phyloP scores from a whole-genome alignment of 2,113 vertebrate species.

The Rostratula benghalensis region DNA sequence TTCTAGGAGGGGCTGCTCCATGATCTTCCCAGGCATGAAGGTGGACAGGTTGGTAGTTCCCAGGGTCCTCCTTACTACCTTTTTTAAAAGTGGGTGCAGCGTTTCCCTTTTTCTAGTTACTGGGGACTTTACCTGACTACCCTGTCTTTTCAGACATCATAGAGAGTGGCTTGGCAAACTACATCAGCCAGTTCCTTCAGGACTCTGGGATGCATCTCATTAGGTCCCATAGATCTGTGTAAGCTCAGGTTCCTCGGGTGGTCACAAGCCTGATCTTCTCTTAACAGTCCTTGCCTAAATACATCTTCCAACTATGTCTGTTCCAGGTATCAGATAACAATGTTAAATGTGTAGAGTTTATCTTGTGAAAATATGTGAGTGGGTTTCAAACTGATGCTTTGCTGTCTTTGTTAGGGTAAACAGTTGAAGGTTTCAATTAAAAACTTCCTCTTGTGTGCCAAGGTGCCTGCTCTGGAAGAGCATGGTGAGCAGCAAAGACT shows the following conservation, averaged over 20 bases:
- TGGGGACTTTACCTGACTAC: neutral
- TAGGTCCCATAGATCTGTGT: neutral
- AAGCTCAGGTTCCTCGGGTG: neutral
- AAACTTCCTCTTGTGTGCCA: neutral
- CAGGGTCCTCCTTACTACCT: neutral
- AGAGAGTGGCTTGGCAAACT: neutral
- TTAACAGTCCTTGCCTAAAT: neutral
- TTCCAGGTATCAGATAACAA: neutral
- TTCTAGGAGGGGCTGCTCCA: neutral
- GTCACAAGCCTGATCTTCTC: neutral
- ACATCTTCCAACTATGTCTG: neutral
- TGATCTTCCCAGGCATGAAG: neutral
- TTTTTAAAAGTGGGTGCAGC: neutral
- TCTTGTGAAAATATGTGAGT: fast-evolving
- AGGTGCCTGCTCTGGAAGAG: neutral
- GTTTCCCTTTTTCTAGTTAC: neutral
- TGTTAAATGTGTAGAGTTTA: neutral
- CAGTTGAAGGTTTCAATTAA: neutral
- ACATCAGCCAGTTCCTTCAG: neutral
- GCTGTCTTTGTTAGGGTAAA: neutral
- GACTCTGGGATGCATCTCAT: neutral
- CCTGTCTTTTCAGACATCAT: neutral
- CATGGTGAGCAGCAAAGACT: neutral
- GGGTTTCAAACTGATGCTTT: neutral
- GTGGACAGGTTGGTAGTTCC: neutral